Conservation (phyloP, 2,113 vertebrate genomes). For the Limanda limanda region DNA sequence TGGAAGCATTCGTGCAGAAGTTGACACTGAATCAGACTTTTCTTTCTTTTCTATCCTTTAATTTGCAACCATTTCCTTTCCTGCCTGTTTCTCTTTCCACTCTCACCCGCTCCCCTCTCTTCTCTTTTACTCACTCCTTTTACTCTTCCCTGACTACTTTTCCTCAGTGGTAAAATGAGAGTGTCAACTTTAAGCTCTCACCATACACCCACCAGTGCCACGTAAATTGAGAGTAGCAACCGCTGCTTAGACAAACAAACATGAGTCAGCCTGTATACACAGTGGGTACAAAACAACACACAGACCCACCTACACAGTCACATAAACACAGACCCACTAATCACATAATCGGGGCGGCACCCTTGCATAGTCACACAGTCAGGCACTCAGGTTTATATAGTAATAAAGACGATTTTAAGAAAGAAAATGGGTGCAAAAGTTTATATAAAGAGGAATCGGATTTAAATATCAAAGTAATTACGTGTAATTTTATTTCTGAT, state of each 20-base stretch:
- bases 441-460: too few relatives aligned
- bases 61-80: not conserved
- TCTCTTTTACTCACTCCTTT: not conserved
- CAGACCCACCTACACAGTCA: not conserved
- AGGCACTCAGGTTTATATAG: not conserved
- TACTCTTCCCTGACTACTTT: constrained; percentile 36
- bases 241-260: constrained; percentile 56
- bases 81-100: not conserved
- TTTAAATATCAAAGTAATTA: not conserved
- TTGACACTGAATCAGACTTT: not conserved
- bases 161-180: constrained; percentile 84
- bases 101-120: constrained; percentile 27
- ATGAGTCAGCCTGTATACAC: constrained; percentile 31
- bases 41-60: not conserved
- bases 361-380: not conserved
- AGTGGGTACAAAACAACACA: not conserved
- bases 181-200: constrained; percentile 72
- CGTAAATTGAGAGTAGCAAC: constrained; percentile 70
- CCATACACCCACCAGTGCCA: constrained; percentile 42
- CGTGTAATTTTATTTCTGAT: not conserved
- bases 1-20: not conserved
- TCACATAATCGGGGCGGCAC: not conserved
- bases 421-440: too few relatives aligned
- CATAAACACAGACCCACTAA: not conserved
- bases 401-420: not conserved